phyloP scores from a whole-genome alignment of 2,113 vertebrate species.

The Dendrocopos noguchii region DNA sequence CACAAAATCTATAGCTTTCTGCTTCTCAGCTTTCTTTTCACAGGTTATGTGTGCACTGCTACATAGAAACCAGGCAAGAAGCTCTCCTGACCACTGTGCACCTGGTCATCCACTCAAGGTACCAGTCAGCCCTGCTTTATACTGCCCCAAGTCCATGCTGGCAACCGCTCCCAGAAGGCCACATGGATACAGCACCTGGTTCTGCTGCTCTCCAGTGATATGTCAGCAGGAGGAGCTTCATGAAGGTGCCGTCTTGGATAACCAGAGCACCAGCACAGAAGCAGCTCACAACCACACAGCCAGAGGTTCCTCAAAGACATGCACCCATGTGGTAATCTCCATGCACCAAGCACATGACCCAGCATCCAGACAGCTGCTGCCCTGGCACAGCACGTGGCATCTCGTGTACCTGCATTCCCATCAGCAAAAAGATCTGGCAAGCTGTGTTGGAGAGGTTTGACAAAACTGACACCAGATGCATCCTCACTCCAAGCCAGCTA shows the following conservation, averaged over 20 bases:
- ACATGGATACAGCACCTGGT: background rate
- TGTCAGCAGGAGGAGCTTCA: rapidly evolving
- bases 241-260: background rate
- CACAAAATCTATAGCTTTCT: background rate
- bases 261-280: background rate
- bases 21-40: background rate
- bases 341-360: rapidly evolving
- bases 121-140: background rate
- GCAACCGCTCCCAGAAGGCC: background rate
- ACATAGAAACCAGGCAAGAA: background rate
- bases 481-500: background rate
- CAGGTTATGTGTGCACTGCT: too few species aligned
- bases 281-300: rapidly evolving
- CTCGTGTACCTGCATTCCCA: background rate
- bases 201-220: background rate
- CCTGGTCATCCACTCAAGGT: background rate
- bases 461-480: background rate
- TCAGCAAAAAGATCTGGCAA: background rate
- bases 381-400: background rate
- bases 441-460: background rate
- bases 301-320: background rate
- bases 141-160: background rate
- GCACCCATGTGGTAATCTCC: background rate
- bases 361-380: background rate
- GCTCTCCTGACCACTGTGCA: background rate